Evolutionary conservation across 2,888 invertebrate genomes (phyloP).

Genomic region (Harpagoxenus sublaevis): DNA sequence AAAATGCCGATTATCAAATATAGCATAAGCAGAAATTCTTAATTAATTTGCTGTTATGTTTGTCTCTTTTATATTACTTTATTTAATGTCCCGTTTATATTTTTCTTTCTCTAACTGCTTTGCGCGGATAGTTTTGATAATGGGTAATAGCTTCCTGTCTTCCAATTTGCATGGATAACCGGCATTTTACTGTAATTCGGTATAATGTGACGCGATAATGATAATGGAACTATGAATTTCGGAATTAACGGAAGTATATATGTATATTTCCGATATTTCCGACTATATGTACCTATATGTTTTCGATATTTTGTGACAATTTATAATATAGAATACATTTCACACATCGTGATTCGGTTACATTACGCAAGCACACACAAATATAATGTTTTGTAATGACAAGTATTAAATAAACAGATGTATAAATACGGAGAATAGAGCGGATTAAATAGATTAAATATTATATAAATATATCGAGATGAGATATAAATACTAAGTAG

Average conservation of each 20-base stretch:
- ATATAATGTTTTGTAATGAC: conserved; percentile 19
- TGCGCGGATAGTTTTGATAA: background rate
- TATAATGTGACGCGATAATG: background rate
- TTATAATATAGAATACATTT: conserved; percentile 21
- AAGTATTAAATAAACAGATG: conserved; percentile 19
- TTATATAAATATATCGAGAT: conserved; percentile 6
- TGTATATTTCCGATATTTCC: background rate
- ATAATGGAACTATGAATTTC: background rate
- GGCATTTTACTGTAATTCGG: background rate
- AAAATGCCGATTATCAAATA: background rate
- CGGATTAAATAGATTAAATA: conserved; percentile 25
- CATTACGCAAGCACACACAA: conserved; percentile 31
- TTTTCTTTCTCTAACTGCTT: background rate
- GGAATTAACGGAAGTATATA: background rate
- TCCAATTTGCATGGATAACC: background rate
- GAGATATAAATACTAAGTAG: conserved; percentile 24
- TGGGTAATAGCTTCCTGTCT: background rate
- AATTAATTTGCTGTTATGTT: background rate
- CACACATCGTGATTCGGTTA: conserved; percentile 16
- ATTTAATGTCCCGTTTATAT: background rate
- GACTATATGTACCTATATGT: background rate
- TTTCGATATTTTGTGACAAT: background rate
- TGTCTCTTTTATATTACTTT: background rate
- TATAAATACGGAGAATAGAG: background rate
- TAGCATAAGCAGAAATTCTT: background rate